Evolutionary conservation across 2,888 invertebrate genomes (phyloP).

Genomic region (Cerastis rubricosa): DNA sequence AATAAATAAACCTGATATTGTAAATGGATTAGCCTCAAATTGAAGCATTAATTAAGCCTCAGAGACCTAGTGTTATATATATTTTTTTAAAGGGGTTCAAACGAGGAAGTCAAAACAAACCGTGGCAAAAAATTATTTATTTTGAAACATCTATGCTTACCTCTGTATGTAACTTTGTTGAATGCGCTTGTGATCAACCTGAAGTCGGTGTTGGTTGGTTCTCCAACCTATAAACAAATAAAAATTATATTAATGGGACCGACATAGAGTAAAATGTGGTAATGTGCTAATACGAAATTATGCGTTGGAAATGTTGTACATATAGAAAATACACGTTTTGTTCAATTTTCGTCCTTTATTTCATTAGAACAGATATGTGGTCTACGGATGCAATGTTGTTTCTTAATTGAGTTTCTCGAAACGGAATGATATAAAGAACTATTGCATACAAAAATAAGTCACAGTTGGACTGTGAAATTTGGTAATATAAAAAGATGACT

Average conservation of each 20-base stretch:
- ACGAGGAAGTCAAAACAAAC: not conserved
- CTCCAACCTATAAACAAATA: conserved; percentile 93
- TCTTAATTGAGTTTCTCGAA: too few relatives aligned
- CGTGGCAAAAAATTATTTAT: not conserved
- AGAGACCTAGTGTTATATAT: not conserved
- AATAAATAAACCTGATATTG: not conserved
- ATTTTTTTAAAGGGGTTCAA: not conserved
- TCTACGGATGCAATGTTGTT: not conserved
- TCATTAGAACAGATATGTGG: too few relatives aligned
- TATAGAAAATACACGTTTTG: too few relatives aligned
- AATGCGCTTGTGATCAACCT: conserved; percentile 97
- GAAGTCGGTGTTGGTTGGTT: conserved; percentile 96
- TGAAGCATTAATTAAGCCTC: not conserved
- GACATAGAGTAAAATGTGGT: not conserved
- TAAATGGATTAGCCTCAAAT: not conserved
- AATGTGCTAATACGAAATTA: not conserved
- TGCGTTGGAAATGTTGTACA: not conserved
- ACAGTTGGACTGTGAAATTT: too few relatives aligned
- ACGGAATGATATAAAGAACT: too few relatives aligned
- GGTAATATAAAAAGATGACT: too few relatives aligned
- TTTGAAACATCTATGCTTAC: conserved; percentile 89
- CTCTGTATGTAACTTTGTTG: conserved; percentile 96
- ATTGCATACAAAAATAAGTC: too few relatives aligned
- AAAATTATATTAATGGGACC: not conserved
- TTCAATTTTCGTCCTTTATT: not conserved